Evolutionary conservation across 2,888 invertebrate genomes (phyloP).

Genomic region (Calliphora vomitoria): DNA sequence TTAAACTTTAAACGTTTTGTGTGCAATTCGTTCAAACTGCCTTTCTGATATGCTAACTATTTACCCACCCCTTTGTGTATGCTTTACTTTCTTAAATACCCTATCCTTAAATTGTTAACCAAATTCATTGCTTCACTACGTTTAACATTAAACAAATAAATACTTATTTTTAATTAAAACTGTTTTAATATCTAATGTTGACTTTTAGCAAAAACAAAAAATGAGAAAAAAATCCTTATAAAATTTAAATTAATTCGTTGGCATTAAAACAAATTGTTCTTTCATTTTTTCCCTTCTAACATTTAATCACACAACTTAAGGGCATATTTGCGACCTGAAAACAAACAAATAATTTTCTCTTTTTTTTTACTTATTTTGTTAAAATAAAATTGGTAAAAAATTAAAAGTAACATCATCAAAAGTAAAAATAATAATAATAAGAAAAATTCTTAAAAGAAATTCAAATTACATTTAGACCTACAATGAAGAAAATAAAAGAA

Average conservation of each 20-base stretch:
- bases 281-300: neutral
- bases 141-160: neutral
- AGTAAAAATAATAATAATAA: slow-evolving; percentile 6
- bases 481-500: slow-evolving; percentile 35
- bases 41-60: no score
- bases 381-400: slow-evolving; percentile 26
- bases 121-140: neutral
- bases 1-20: no score
- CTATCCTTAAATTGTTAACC: neutral
- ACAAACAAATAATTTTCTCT: slow-evolving; percentile 54
- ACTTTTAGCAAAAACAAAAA: neutral
- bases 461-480: slow-evolving; percentile 40
- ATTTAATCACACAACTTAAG: slow-evolving; percentile 55
- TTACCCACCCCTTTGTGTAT: no score
- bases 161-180: slow-evolving; percentile 22
- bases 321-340: slow-evolving; percentile 43
- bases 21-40: no score
- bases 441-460: slow-evolving; percentile 46
- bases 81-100: no score
- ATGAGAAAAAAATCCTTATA: neutral
- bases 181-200: neutral
- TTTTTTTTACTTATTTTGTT: slow-evolving; percentile 7
- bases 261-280: neutral
- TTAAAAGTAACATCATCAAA: slow-evolving; percentile 57
- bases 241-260: slow-evolving; percentile 49